Evolutionary conservation across 2,797 vertebrate genomes (phyloP).

Genomic region (Syndactyla subalaris): DNA sequence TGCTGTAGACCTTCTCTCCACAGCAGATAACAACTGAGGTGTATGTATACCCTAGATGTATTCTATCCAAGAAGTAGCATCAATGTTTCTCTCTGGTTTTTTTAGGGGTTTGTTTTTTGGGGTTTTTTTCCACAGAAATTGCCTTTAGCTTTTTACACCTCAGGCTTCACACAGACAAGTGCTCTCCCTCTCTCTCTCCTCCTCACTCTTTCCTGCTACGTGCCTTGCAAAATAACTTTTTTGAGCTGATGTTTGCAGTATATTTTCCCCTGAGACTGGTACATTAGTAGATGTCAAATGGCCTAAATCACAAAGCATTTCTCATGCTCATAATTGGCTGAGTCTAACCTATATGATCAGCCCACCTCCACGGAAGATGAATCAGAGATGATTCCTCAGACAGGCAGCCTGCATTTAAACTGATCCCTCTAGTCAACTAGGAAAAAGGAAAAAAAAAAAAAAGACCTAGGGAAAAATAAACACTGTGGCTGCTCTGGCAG

Average conservation of each 20-base stretch:
- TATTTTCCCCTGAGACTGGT: not conserved
- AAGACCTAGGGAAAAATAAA: not conserved
- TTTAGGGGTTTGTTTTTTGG: not conserved
- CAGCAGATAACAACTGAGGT: not conserved
- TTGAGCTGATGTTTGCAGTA: not conserved
- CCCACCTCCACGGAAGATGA: not conserved
- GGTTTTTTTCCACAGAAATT: not conserved
- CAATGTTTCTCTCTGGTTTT: not conserved
- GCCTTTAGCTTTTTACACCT: not conserved
- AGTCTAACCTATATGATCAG: not conserved
- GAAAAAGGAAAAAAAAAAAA: not conserved
- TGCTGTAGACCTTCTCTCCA: not conserved
- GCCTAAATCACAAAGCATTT: not conserved
- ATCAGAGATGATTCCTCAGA: not conserved
- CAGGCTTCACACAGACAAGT: not conserved
- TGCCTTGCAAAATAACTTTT: not conserved
- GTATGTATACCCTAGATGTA: not conserved
- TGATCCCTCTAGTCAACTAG: not conserved
- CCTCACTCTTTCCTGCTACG: accelerated
- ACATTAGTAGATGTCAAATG: not conserved
- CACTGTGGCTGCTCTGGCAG: not conserved
- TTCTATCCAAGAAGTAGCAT: not conserved
- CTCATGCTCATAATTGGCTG: not conserved
- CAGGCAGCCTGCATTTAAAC: not conserved
- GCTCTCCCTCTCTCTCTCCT: not conserved